Evolutionary conservation across 2,888 invertebrate genomes (phyloP).

Genomic region (Mesorhabditis sp.): DNA sequence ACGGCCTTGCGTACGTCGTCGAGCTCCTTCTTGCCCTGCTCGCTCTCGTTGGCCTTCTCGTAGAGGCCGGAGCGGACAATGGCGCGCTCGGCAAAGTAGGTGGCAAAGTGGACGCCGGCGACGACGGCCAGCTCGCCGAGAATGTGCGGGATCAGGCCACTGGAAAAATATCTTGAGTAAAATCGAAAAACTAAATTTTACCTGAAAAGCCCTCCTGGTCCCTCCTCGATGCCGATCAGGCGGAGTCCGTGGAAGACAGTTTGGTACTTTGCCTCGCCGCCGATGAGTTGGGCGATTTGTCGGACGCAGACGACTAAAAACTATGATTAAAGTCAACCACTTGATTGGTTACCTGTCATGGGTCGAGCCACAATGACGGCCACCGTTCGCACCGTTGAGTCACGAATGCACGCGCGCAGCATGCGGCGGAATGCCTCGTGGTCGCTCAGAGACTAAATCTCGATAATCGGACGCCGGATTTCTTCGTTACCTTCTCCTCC

Average conservation of each 20-base stretch:
- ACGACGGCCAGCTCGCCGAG: conserved; percentile 79
- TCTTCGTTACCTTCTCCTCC: conserved; percentile 36
- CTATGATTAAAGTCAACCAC: not conserved
- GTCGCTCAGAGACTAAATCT: conserved; percentile 26
- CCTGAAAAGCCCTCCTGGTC: conserved; percentile 71
- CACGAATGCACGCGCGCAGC: conserved; percentile 59
- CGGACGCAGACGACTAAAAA: conserved; percentile 76
- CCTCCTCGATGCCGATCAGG: conserved; percentile 81
- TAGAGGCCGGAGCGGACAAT: conserved; percentile 29
- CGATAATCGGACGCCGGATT: not conserved
- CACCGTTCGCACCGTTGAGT: conserved; percentile 69
- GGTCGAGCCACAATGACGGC: conserved; percentile 83
- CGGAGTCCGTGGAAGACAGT: conserved; percentile 66
- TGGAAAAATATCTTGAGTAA: conserved; percentile 67
- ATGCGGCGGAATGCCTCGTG: conserved; percentile 36
- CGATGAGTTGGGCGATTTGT: conserved; percentile 91
- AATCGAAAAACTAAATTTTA: conserved; percentile 30
- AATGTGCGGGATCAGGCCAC: conserved; percentile 81
- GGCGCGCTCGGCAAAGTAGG: conserved; percentile 35
- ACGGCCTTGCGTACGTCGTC: conserved; percentile 36
- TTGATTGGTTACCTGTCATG: conserved; percentile 72
- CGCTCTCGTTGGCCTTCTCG: conserved; percentile 25
- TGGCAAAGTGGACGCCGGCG: conserved; percentile 70
- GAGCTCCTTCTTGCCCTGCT: conserved; percentile 24
- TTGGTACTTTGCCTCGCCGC: conserved; percentile 78